Conservation (phyloP, 1,140 invertebrate species). For the Ips nitidus region DNA sequence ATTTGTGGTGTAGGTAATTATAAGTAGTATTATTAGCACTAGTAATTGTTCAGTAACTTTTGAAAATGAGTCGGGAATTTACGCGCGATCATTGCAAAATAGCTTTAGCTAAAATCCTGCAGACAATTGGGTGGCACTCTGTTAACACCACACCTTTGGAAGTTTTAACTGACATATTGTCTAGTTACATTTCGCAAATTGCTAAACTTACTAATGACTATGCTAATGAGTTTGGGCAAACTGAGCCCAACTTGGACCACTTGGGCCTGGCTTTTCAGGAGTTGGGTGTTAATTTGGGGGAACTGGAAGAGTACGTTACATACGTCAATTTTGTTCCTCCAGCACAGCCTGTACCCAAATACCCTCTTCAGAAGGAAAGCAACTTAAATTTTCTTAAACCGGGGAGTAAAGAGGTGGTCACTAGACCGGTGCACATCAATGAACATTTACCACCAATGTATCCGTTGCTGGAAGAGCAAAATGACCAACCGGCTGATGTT, state of each 20-base stretch:
- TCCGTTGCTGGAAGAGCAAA: constrained; percentile 52
- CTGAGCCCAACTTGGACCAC: constrained; percentile 84
- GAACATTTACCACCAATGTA: constrained; percentile 91
- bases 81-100: constrained; percentile 69
- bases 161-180: constrained; percentile 83
- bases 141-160: constrained; percentile 84
- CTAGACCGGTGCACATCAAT: constrained; percentile 85
- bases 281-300: constrained; percentile 76
- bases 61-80: constrained; percentile 60
- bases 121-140: constrained; percentile 84
- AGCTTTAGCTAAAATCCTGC: constrained; percentile 76
- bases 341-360: constrained; percentile 69
- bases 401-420: constrained; percentile 87
- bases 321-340: constrained; percentile 79
- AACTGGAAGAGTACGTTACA: constrained; percentile 84
- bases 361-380: constrained; percentile 73
- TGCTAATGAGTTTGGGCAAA: constrained; percentile 82
- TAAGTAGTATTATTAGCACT: not conserved
- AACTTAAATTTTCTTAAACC: constrained; percentile 92
- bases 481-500: constrained; percentile 24
- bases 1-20: constrained; percentile 52
- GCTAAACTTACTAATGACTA: constrained; percentile 76
- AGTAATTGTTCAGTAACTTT: not conserved
- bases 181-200: constrained; percentile 77
- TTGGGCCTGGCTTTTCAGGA: constrained; percentile 83